These are phyloP conservation scores for Biston betularia DNA, from an alignment of 2,888 invertebrate genomes.

Conservation along the genomic window DNA sequence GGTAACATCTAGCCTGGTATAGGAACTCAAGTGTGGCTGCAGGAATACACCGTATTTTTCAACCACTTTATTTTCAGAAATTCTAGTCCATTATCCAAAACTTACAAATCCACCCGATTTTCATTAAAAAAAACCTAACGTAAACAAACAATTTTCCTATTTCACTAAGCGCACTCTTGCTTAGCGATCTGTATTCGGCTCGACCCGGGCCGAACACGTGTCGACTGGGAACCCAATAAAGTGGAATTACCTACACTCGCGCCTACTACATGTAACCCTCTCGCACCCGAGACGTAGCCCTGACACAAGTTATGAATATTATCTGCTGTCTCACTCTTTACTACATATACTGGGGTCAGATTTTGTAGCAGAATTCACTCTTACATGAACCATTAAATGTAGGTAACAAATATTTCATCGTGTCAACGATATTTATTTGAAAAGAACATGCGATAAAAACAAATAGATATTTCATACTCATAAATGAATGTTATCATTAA, in stretches of 20 bases:
- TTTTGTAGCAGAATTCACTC: constrained; percentile 13
- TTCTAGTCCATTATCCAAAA: too few relatives aligned
- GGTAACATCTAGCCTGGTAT: too few relatives aligned
- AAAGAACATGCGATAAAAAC: too few relatives aligned
- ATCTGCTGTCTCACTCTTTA: constrained; percentile 34
- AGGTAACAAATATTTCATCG: too few relatives aligned
- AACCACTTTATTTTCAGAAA: too few relatives aligned
- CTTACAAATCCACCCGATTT: too few relatives aligned
- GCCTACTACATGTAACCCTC: constrained; percentile 45
- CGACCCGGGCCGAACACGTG: constrained; percentile 56
- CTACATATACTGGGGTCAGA: constrained; percentile 18
- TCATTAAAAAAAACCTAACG: not conserved
- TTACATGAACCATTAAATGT: not conserved
- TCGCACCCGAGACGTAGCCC: constrained; percentile 2
- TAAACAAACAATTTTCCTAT: constrained; percentile 38
- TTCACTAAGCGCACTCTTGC: constrained; percentile 53
- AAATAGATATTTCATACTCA: too few relatives aligned
- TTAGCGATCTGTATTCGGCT: constrained; percentile 64
- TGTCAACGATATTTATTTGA: too few relatives aligned
- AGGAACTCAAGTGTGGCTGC: too few relatives aligned
- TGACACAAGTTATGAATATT: constrained; percentile 58
- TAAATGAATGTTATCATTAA: too few relatives aligned
- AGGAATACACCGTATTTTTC: too few relatives aligned
- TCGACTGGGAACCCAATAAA: constrained; percentile 65
- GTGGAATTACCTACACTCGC: constrained; percentile 56